Conservation (phyloP, 2,888 invertebrate species). For the Amphipoea oculea region DNA sequence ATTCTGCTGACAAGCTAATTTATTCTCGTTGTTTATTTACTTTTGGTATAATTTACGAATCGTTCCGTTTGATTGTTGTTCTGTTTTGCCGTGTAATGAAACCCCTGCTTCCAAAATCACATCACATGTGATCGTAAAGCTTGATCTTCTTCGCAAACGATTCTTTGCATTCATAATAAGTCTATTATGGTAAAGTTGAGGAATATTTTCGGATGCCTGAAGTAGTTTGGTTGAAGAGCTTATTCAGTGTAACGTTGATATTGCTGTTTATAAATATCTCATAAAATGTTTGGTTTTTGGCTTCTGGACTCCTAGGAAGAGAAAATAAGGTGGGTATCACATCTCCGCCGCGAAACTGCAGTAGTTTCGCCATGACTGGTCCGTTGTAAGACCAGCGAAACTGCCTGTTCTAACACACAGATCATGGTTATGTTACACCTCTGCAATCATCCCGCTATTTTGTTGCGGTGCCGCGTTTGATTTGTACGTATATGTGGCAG, state of each 20-base stretch:
- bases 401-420: no score
- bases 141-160: conserved; percentile 15
- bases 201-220: conserved; percentile 1
- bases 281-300: not conserved
- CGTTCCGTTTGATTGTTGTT: conserved; percentile 34
- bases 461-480: no score
- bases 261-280: not conserved
- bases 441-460: no score
- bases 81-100: conserved; percentile 15
- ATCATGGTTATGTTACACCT: no score
- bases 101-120: not conserved
- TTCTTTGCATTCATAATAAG: conserved; percentile 12
- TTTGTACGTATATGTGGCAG: no score
- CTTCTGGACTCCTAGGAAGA: not conserved
- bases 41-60: conserved; percentile 22
- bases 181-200: not conserved
- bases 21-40: conserved; percentile 16
- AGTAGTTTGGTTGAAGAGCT: not conserved
- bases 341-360: no score
- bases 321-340: no score
- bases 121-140: not conserved
- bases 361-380: no score
- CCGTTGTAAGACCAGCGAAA: no score
- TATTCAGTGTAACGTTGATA: not conserved
- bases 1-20: not conserved